Evolutionary conservation across 2,113 vertebrate genomes (phyloP), one percentile per base, ranked within the genome.

Genomic region (Rhea americana): DNA sequence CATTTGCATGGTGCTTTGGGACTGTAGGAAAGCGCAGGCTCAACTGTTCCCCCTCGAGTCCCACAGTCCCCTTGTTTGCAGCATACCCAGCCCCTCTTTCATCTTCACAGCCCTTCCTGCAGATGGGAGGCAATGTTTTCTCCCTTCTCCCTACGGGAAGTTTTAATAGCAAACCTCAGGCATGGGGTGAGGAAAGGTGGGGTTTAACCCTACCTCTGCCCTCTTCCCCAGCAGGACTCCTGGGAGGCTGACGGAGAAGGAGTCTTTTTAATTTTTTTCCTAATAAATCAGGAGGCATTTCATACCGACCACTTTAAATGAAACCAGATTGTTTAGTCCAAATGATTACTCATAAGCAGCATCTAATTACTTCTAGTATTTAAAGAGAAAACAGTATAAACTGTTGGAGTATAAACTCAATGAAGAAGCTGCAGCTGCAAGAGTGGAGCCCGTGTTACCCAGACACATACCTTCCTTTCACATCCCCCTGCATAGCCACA

Each of bases 321-420:
- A 95, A 96, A 91, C 82, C 92, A 96, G 93, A 79, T 75, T 81
- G 77, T 78, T 95, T n/a, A 87, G 85, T 89, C 58, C 90, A 63
- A 93, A 87, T 8, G 3, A 91, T 90, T 93, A 88, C 79, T 94
- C 92, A 93, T 59, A 73, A 84, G 85, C 71, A 87, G 62, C 72
- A 53, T 93, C 91, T 91, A 90, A 95, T 94, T 95, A 84, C 91
- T 71, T 83, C 35, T 93, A 93, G 87, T 71, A 91, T 94, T 96
- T 93, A 74, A 89, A 92, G 80, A 82, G 87, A 92, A 96, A 87
- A 93, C 4, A 86, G 41, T 35, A 81, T 85, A 61, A 87, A 86
- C 72, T 70, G 71, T 91, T 56, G 58, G 82, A 91, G 37, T 75
- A 83, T 68, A 88, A 93, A 82, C 72, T 89, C 66, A 8, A 55